Evolutionary conservation across 1,140 invertebrate genomes (phyloP).

Genomic region (Ericerus pela): DNA sequence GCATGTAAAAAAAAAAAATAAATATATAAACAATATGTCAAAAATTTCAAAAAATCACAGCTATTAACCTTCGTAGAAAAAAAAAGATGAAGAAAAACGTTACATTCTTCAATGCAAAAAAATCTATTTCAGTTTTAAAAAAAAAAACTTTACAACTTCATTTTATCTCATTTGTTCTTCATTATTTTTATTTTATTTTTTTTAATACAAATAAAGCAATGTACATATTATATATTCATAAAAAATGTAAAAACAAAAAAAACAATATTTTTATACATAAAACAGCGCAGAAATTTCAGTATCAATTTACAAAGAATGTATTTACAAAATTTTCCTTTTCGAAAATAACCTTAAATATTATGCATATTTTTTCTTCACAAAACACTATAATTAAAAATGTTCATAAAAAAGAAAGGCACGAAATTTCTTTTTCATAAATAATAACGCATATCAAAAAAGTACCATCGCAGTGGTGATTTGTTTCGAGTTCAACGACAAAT

Average conservation of each 20-base stretch:
- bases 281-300: background rate
- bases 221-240: no score
- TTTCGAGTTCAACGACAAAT: no score
- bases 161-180: no score
- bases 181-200: no score
- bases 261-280: background rate
- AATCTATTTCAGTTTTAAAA: background rate
- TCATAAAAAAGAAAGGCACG: background rate
- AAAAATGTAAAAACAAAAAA: no score
- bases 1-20: constrained; percentile 3
- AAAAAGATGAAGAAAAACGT: background rate
- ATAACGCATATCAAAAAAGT: no score
- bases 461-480: no score
- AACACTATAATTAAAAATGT: background rate
- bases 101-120: background rate
- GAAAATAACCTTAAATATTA: constrained; percentile 1
- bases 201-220: no score
- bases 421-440: constrained; percentile 3
- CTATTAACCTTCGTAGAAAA: constrained; percentile 1
- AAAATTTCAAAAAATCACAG: constrained; percentile 1
- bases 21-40: background rate
- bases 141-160: no score
- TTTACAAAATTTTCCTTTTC: constrained; percentile 1
- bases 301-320: constrained; percentile 3
- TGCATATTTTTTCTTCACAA: background rate